Base-by-base conservation (phyloP, 2,797 vertebrate genomes). In the Gephyroberyx darwinii region DNA sequence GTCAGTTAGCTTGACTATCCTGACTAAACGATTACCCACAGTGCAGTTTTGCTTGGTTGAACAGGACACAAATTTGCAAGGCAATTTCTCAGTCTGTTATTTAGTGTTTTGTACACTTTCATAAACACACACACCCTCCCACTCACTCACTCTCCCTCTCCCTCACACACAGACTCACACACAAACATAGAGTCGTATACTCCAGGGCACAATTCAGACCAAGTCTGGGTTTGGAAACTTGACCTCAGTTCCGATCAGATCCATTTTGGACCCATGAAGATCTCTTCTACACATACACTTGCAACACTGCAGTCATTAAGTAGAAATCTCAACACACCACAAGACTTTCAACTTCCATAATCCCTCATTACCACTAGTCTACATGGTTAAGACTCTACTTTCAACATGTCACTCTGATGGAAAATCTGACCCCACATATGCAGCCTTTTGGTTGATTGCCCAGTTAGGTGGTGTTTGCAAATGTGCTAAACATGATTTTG, bases 401-500 rank as follows among this genome's bases (percentile, higher is more conserved):
- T 37, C 20, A 48, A 31, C 51, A 33, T 74, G 80, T 84, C 78
- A 50, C 79, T 78, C 54, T 5, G 50, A 69, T 53, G 65, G 41
- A 58, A 74, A 75, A 72, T 74, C 73, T 53, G 67, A 66, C 67
- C 69, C 64, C 78, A 81, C 69, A 60, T 43, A 12, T 14, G 35
- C 65, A 72, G 47, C 81, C 63, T 55, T 47, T 71, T 62, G 69
- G 67, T 81, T 90, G 84, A 88, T 87, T 89, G 80, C 66, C 57
- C 47, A 7, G 71, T 74, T 78, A 35, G 60, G 62, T 41, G 30
- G 63, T 89, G 85, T 90, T 90, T 90, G 90, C 82, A 64, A 41
- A 33, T 78, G 81, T 79, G 50, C 71, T 90, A 88, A 89, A 87
- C 72, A 75, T 58, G 20, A 85, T 90, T 85, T 81, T 50, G 70